These are phyloP conservation scores for Halocynthia aurantium DNA, from an alignment of 23 tunicate genomes.

Conservation along the genomic window DNA sequence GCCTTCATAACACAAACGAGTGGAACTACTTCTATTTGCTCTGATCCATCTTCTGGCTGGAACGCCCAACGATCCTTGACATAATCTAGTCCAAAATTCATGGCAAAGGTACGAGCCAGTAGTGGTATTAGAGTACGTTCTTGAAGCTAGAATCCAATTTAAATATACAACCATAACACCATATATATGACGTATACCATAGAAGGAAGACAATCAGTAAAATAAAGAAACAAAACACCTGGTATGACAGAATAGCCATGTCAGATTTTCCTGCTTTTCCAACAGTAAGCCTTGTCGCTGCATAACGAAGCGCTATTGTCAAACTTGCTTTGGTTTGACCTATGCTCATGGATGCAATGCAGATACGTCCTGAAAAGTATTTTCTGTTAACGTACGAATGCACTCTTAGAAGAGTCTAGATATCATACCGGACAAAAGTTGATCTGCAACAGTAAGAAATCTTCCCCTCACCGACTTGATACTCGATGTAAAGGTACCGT, in stretches of 20 bases:
- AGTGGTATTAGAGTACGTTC: conserved; percentile 79
- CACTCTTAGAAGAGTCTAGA: background rate
- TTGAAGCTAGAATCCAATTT: conserved; percentile 42
- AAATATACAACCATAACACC: background rate
- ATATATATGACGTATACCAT: background rate
- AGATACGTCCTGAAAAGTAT: conserved; percentile 58
- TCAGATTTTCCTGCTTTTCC: conserved; percentile 84
- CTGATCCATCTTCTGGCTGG: conserved; percentile 75
- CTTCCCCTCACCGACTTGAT: conserved; percentile 80
- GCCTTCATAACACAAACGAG: conserved; percentile 96
- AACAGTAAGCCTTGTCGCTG: conserved; percentile 90
- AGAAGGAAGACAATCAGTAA: background rate
- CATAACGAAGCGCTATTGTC: conserved; percentile 80
- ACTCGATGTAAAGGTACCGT: conserved; percentile 66
- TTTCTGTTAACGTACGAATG: background rate
- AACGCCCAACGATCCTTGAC: conserved; percentile 94
- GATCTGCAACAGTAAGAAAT: conserved; percentile 96
- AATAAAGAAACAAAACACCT: conserved; percentile 28
- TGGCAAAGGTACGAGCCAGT: conserved; percentile 85
- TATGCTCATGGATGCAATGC: conserved; percentile 99
- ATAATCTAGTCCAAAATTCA: conserved; percentile 82
- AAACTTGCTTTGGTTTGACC: conserved; percentile 88
- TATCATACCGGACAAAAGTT: conserved; percentile 61
- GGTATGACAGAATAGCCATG: conserved; percentile 82
- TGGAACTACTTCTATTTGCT: conserved; percentile 89